Base-by-base conservation (phyloP, 1,140 invertebrate genomes). In the Homalodisca vitripennis region DNA sequence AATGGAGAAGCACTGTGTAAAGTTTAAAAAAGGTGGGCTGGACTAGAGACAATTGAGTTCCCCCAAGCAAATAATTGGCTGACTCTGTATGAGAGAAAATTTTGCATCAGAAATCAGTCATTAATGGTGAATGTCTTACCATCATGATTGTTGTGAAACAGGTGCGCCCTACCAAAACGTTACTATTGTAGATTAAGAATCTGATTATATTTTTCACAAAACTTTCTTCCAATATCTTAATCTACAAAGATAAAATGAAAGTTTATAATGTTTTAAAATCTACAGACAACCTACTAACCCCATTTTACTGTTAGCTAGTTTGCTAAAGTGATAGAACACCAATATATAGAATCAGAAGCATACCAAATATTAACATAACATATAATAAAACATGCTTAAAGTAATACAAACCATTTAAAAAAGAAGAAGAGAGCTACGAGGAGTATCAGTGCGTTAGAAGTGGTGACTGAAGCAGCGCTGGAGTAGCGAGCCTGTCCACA, bases 401-500 rank as follows among this genome's bases (percentile, higher is more conserved):
- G 67, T 75, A 70, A 62, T 64, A 64, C 62, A 64, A 64, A 64
- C 62, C 62, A 34, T 20, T 64, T 64, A 2, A 64, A 20, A 20
- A 75, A 74, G 67, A 73, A 66, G 71, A 80, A 68, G 66, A 78
- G 67, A 63, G 78, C 72, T 68, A 81, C 74, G 47, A 82, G 76
- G 67, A 84, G 74, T 51, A 83, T 71, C 70, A 83, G 71, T 48
- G 77, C 76, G 71, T 85, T 72, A 10, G 79, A 80, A n/a, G 74
- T 71, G 1, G 72, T 65, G 17, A 76, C 73, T 14, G 78, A 77
- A 31, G 31, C 81, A 55, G 86, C 87, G 65, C 82, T 81, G 72
- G 82, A 86, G 77, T 86, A 89, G 65, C 84, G 82, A 63, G 86
- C 84, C 80, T 90, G 88, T 46, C 89, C 91, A 83, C 94, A 97